Evolutionary conservation across 2,888 invertebrate genomes (phyloP), one percentile per base, ranked within the genome.

Genomic region (Adelognathus sp.): DNA sequence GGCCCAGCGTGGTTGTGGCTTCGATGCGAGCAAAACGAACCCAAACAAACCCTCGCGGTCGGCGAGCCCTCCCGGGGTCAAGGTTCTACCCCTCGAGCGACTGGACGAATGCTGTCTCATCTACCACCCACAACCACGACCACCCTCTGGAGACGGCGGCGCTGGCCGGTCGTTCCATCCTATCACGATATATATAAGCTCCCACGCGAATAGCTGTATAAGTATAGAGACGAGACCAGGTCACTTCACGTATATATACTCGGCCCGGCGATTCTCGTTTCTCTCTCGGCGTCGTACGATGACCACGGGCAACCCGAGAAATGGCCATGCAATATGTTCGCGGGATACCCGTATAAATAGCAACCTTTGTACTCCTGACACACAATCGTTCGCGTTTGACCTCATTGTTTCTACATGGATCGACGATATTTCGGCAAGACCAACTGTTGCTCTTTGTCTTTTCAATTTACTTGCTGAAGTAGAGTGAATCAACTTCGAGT

Each of bases 21-120:
- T 64, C 58, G 67, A 77, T 50, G 83, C 71, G 82, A 83, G 84
- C 80, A 72, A 83, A 84, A 83, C 84, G 81, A 85, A 87, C 86
- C 89, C 86, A 85, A 88, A 87, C 85, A 88, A 86, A 88, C 88
- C 85, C 86, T n/a, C n/a, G n/a, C n/a, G 86, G 84, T 81, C 80
- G 79, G 87, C 87, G 86, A 88, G 82, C 85, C 81, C 84, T 80
- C 81, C 82, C 77, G 72, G 76, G 81, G 83, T 79, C 83, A 80
- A 80, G 79, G 81, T 80, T 79, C 46, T 27, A 64, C 58, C 81
- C n/a, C 76, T 70, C 61, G 66, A 61, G 33, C 50, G 21, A 60
- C 71, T 74, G n/a, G n/a, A 63, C 82, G 81, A 83, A 75, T 80
- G 82, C 83, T 84, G 76, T 86, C 83, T 85, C 85, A 85, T 86